phyloP scores from a whole-genome alignment of 1,140 invertebrate species.

The Rhizoglyphus robini region DNA sequence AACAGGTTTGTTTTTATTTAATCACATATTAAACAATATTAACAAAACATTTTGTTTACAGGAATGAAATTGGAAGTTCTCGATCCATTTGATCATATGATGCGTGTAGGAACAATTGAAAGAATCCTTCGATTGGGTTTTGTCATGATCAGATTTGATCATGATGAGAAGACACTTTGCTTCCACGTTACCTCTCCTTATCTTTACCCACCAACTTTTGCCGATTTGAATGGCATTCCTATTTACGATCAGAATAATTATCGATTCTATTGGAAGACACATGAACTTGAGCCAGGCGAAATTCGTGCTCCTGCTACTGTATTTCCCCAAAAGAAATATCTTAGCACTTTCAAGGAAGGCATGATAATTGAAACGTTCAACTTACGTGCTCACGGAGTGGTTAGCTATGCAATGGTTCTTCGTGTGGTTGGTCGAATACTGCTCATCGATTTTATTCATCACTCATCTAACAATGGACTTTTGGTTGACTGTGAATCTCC shows the following conservation, averaged over 20 bases:
- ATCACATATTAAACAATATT: too few relatives aligned
- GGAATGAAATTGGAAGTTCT: slow-evolving; percentile 5
- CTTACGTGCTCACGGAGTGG: neutral
- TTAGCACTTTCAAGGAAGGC: neutral
- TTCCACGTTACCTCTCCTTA: slow-evolving; percentile 1
- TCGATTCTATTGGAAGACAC: neutral
- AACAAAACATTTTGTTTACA: neutral
- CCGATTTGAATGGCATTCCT: neutral
- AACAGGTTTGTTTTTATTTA: neutral
- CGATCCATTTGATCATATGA: neutral
- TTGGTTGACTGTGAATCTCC: neutral
- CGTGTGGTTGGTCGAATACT: neutral
- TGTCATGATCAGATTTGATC: neutral
- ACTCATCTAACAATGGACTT: neutral
- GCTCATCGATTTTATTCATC: neutral
- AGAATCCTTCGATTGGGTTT: slow-evolving; percentile 1
- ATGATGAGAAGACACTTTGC: neutral
- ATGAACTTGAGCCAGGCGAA: neutral
- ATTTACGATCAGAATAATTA: neutral
- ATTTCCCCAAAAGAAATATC: neutral
- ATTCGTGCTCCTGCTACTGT: neutral
- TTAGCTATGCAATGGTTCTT: neutral
- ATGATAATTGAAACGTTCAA: slow-evolving; percentile 10
- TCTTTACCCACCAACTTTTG: neutral
- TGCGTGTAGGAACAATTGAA: neutral